Base-by-base conservation (phyloP, 2,888 invertebrate species). In the Isoperla grammatica region DNA sequence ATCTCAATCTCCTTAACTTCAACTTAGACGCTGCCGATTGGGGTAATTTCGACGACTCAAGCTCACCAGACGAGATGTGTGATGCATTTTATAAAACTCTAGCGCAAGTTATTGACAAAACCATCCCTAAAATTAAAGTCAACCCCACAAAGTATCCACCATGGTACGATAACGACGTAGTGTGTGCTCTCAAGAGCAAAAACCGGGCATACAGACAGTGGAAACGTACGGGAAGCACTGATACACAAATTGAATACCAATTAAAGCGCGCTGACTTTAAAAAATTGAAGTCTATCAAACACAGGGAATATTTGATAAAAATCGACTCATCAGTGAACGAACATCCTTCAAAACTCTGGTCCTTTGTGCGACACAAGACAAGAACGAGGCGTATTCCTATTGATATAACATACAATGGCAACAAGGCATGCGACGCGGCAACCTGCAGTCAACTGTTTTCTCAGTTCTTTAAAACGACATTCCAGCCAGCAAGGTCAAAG, bases 371-470 rank as follows among this genome's bases (percentile, higher is more conserved):
- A 9, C 42, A 15, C 5, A 42, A 42, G 13, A 42, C 42, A 6
- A 6, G 13, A 5, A 42, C 8, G 5, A 42, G 42, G 13, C 9
- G 42, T n/a, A 42, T 42, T 42, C 42, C 42, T n/a, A 42, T 42
- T 42, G 42, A 42, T n/a, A 15, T 42, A 8, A n/a, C 8, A n/a
- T n/a, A 9, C 13, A 5, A 15, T 6, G 42, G 13, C 8, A n/a
- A 9, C 9, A 42, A 42, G 13, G 42, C 42, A n/a, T 9, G n/a
- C 5, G 42, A 42, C 42, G 13, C 13, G 13, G 13, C 5, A 8
- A 42, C 42, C 9, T 42, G 42, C 42, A n/a, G 42, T 42, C 42
- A n/a, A 42, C 13, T 42, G 42, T 42, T 42, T n/a, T 42, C 42
- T n/a, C 5, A 42, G 9, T 42, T n/a, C 13, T 42, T 42, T n/a